Evolutionary conservation across 2,113 vertebrate genomes (phyloP), one percentile per base, ranked within the genome.

Genomic region (Excalfactoria chinensis): DNA sequence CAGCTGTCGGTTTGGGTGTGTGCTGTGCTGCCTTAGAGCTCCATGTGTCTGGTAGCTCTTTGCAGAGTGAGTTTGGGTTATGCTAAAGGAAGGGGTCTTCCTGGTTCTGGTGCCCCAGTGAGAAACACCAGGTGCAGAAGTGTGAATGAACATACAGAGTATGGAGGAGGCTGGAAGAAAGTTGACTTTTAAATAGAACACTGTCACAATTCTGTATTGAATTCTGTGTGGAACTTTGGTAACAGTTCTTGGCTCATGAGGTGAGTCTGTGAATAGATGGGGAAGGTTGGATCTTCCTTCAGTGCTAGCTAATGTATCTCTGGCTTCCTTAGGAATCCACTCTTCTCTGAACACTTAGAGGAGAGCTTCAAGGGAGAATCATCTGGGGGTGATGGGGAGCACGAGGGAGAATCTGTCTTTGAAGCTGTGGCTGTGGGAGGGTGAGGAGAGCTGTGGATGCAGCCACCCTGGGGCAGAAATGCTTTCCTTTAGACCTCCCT

Each of bases 401-500:
- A 34, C 51, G 43, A 82, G 83, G 34, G 59, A 53, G 26, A 73
- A 46, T 73, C 72, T 76, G 32, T 62, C 83, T 76, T 76, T 63
- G 88, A 56, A 34, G 77, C 48, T 60, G 13, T 69, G 83, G 72
- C 44, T 58, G 14, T 74, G 86, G 77, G 84, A 84, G 93, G 84
- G 77, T 67, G 58, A 90, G 48, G 69, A 93, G 89, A 63, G 49
- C 7, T 77, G 53, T 77, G 73, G 56, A 90, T 49, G 66, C 1
- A 26, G 58, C 84, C 30, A 22, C 28, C 67, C n/a, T 73, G 67
- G 88, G 88, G 80, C 83, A 84, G 43, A 85, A 89, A 55, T 83
- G 49, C 43, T 96, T 93, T 93, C 51, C 82, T 92, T 10, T 94
- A 92, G 84, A 64, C 91, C 86, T 91, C 55, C 28, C 66, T 40